Evolutionary conservation across 2,797 vertebrate species (phyloP).

Genomic region (Cryptoprocta ferox): DNA sequence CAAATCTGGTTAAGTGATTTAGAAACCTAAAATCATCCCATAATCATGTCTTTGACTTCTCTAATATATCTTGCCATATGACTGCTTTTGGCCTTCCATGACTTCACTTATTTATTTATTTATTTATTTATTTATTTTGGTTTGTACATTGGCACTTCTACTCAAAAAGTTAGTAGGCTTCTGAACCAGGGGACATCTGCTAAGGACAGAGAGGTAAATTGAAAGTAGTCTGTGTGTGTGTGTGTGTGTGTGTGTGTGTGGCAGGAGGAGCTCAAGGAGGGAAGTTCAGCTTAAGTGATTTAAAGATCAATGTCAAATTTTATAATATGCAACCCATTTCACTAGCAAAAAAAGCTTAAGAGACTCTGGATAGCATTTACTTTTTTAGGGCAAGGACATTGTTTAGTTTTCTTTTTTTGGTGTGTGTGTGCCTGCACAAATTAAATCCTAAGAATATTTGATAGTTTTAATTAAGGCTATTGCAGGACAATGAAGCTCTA

Average conservation of each 20-base stretch:
- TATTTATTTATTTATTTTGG: slow-evolving; percentile 24
- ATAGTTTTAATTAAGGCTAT: slow-evolving; percentile 55
- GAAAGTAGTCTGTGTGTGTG: slow-evolving; percentile 65
- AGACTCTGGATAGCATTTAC: slow-evolving; percentile 72
- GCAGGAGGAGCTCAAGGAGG: slow-evolving; percentile 52
- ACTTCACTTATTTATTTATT: slow-evolving; percentile 28
- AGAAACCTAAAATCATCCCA: slow-evolving; percentile 43
- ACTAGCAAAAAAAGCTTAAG: slow-evolving; percentile 79
- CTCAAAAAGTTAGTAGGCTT: slow-evolving; percentile 75
- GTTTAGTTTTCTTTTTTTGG: background rate
- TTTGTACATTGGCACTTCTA: slow-evolving; percentile 40
- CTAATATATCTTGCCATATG: background rate
- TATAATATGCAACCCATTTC: slow-evolving; percentile 84
- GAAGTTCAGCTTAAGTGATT: slow-evolving; percentile 86
- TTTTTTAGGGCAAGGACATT: slow-evolving; percentile 66
- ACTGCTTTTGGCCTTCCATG: background rate
- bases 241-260: background rate
- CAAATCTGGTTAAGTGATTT: slow-evolving; percentile 37
- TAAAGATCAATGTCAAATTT: slow-evolving; percentile 87
- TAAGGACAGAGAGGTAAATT: slow-evolving; percentile 72
- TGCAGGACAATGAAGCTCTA: slow-evolving; percentile 21
- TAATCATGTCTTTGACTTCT: background rate
- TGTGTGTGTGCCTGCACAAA: background rate
- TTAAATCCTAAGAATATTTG: slow-evolving; percentile 55
- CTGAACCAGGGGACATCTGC: slow-evolving; percentile 75